Percentiles rank a stretch among this genome's conserved stretches.
phyloP scores from a whole-genome alignment of 2,113 vertebrate species.

The Mobula birostris region DNA sequence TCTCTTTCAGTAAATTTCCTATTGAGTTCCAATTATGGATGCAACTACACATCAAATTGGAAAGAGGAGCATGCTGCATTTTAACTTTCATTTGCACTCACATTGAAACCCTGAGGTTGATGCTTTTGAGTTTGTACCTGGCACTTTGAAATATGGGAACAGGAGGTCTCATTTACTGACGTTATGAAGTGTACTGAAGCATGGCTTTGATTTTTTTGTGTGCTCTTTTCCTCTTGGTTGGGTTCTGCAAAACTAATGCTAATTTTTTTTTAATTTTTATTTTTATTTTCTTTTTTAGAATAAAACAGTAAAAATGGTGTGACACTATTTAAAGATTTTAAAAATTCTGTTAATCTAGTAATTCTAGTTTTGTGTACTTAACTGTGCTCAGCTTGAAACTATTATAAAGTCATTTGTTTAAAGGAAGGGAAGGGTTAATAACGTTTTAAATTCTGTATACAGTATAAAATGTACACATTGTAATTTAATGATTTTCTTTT shows the following conservation, averaged over 20 bases:
- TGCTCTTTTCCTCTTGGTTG: constrained; percentile 51
- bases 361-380: constrained; percentile 54
- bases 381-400: constrained; percentile 60
- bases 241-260: constrained; percentile 41
- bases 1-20: constrained; percentile 22
- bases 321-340: constrained; percentile 72
- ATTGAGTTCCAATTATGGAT: background rate
- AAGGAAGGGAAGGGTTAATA: constrained; percentile 50
- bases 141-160: constrained; percentile 54
- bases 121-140: constrained; percentile 43
- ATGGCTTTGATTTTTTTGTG: constrained; percentile 59
- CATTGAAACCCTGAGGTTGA: constrained; percentile 28
- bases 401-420: constrained; percentile 49
- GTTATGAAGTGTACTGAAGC: constrained; percentile 54
- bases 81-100: constrained; percentile 36
- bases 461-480: constrained; percentile 45
- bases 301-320: constrained; percentile 63
- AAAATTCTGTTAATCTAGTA: constrained; percentile 68
- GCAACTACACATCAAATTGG: background rate
- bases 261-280: constrained; percentile 60
- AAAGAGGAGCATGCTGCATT: constrained; percentile 29
- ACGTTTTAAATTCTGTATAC: constrained; percentile 50
- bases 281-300: constrained; percentile 65
- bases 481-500: constrained; percentile 47
- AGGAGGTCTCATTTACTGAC: constrained; percentile 39